Conservation (phyloP, 2,888 invertebrate species). For the Drosophila fungiperda region DNA sequence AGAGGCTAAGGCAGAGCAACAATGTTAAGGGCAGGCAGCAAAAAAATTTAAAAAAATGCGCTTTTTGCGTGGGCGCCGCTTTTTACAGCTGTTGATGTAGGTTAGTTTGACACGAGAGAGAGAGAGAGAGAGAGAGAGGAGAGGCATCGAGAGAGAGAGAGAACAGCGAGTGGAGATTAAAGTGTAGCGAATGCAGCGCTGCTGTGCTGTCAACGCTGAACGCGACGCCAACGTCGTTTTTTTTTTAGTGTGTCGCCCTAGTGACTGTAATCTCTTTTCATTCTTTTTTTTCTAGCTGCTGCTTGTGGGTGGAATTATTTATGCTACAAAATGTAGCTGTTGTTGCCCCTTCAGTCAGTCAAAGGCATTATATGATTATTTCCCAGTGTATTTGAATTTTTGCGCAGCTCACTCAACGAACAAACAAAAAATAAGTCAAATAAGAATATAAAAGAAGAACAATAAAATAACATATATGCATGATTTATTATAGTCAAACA, state of each 20-base stretch:
- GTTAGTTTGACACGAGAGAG: slow-evolving; percentile 73
- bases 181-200: slow-evolving; percentile 23
- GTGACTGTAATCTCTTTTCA: slow-evolving; percentile 79
- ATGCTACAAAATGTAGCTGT: slow-evolving; percentile 70
- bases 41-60: slow-evolving; percentile 26
- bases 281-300: slow-evolving; percentile 59
- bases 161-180: slow-evolving; percentile 6
- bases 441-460: not conserved
- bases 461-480: slow-evolving; percentile 31
- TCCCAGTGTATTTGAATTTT: slow-evolving; percentile 75
- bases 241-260: slow-evolving; percentile 69
- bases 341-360: slow-evolving; percentile 33
- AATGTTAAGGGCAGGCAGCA: slow-evolving; percentile 31
- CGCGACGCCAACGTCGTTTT: slow-evolving; percentile 11
- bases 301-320: slow-evolving; percentile 80
- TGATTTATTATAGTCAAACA: slow-evolving; percentile 50
- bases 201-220: slow-evolving; percentile 10
- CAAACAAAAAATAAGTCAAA: slow-evolving; percentile 20
- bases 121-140: slow-evolving; percentile 3
- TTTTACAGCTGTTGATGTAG: slow-evolving; percentile 83
- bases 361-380: slow-evolving; percentile 72
- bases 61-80: slow-evolving; percentile 57
- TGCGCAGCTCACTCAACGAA: slow-evolving; percentile 20
- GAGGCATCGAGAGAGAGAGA: slow-evolving; percentile 1
- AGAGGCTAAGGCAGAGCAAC: slow-evolving; percentile 19